phyloP scores from a whole-genome alignment of 2,888 invertebrate genomes.

The Cephus nigrinus region DNA sequence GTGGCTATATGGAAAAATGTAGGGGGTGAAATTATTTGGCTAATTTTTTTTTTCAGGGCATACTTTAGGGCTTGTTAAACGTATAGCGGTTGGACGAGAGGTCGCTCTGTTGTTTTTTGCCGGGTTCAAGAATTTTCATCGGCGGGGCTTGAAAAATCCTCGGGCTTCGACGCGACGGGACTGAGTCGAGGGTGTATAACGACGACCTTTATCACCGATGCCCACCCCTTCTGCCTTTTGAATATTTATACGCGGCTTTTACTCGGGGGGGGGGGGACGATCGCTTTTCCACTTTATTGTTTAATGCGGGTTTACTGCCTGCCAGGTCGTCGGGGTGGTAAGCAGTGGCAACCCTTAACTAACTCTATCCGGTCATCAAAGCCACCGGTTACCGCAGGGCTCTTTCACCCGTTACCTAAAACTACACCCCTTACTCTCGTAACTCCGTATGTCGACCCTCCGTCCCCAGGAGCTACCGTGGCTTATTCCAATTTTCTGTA shows the following conservation, averaged over 20 bases:
- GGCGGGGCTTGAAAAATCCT: slow-evolving; percentile 12
- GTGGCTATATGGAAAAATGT: not conserved
- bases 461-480: not conserved
- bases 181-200: slow-evolving; percentile 19
- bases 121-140: not conserved
- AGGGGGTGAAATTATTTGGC: not conserved
- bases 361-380: not conserved
- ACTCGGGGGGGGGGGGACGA: slow-evolving; percentile 38
- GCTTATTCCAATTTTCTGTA: no score
- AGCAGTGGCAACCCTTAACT: not conserved
- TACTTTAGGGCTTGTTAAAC: not conserved
- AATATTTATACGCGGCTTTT: slow-evolving; percentile 19
- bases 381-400: not conserved
- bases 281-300: slow-evolving; percentile 52
- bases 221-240: slow-evolving; percentile 36
- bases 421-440: not conserved
- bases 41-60: not conserved
- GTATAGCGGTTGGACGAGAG: not conserved
- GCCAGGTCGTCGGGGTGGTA: slow-evolving; percentile 2
- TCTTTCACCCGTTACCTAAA: not conserved
- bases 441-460: not conserved
- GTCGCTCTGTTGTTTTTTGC: not conserved
- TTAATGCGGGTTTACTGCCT: slow-evolving; percentile 39
- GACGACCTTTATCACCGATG: slow-evolving; percentile 30
- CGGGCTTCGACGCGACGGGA: slow-evolving; percentile 25